Evolutionary conservation across 2,113 vertebrate species (phyloP), one percentile per base, ranked within the genome.

Genomic region (Paradisaea rubra): DNA sequence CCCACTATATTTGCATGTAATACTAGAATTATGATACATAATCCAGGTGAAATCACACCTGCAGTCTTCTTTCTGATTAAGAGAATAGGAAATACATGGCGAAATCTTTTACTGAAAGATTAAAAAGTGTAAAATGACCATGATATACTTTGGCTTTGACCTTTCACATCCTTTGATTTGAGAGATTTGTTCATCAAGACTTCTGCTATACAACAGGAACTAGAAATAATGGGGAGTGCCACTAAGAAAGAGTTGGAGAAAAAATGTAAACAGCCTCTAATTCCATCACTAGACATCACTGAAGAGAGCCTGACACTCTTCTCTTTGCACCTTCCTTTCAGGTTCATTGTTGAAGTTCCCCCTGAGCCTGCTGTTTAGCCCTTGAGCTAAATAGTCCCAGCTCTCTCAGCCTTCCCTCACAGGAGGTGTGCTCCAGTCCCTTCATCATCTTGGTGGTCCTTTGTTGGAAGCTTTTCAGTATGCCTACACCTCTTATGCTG

Each of bases 401-500:
- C 9, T 53, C 9, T 66, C 42, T 81, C 53, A 78, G 39, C 13
- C 17, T 73, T 89, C 53, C 35, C 16, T 39, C 31, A 25, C 3
- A 31, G 56, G 13, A 37, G 4, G 18, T 33, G 6, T 56, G 13
- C 21, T 64, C 10, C 16, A 54, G 56, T 54, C 11, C 14, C 7
- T 63, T 72, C 25, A 9, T 31, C 10, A 19, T 9, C 23, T 57
- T 53, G 14, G 23, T 54, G 9, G n/a, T 3, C 6, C 7, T 74
- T 53, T 30, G 6, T 11, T 50, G 30, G 50, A 54, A 39, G 24
- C 2, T 41, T 4, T 86, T 33, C 44, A 35, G 10, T 33, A 56
- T 30, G 8, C 24, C 8, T 6, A 1, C n/a, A 24, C 15, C 9
- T 65, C 18, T 39, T 2, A 0, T 45, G 20, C 28, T 41, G 28